Evolutionary conservation across 2,888 invertebrate genomes (phyloP), one percentile per base, ranked within the genome.

Genomic region (Sipha maydis): DNA sequence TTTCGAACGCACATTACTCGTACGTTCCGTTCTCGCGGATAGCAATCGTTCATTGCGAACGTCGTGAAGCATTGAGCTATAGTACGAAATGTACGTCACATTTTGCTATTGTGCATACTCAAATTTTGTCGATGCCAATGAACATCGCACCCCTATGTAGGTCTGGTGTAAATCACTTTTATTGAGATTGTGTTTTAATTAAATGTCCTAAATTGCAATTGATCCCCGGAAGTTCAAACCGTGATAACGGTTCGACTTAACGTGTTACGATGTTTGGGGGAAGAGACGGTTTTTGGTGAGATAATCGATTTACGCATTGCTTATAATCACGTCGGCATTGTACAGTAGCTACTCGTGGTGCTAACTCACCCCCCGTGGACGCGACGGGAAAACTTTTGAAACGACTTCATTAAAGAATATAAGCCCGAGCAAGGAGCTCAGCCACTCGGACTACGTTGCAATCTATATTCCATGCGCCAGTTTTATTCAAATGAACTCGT

Each of bases 371-470:
- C 25, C 54, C 4, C 80, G 79, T 80, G 75, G 80, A 86, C 80
- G 86, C 80, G 86, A 86, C 80, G 80, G 86, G 61, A 86, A 86
- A 86, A 86, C 79, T 86, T 86, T 86, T 80, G 56, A 86, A 86
- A 80, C 31, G 86, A 86, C 86, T 86, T 86, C 86, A 80, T 86
- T 86, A 86, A 86, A 86, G 80, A 75, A 28, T 61, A 61, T 48
- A 84, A 76, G 54, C 73, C 56, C 56, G 31, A 41, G 21, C 28
- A 41, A 61, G 41, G 34, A 28, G 71, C 73, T 79, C 75, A 75
- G 73, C 41, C 73, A 80, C 61, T 86, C 56, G 86, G 86, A 80
- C 79, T 79, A 80, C 38, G 80, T 54, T 79, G 78, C 71, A 73
- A 86, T 86, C 86, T 79, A 86, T 80, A 80, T 86, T 80, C 41